A percentile compares a stretch with the other conserved stretches of the same genome.
These are phyloP conservation scores for Nemapogon koenigi DNA, from an alignment of 2,888 invertebrate genomes.

Conservation along the genomic window DNA sequence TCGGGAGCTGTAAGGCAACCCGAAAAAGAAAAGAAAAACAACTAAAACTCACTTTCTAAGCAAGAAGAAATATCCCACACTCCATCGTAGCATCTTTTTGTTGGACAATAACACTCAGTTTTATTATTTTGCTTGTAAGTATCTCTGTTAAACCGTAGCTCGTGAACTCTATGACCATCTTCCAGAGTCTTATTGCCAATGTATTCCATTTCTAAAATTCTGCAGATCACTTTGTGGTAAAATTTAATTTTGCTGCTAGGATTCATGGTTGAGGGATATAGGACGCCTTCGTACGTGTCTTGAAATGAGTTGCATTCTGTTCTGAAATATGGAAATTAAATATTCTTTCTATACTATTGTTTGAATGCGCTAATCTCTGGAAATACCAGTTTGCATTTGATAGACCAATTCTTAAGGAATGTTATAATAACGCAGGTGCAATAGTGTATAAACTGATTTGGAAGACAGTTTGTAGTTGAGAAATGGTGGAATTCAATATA, in stretches of 20 bases:
- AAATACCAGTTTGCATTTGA: not conserved
- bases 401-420: not conserved
- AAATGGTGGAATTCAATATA: no score
- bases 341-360: no score
- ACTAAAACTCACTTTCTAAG: slow-evolving; percentile 67
- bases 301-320: slow-evolving; percentile 71
- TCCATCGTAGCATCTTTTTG: slow-evolving; percentile 59
- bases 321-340: slow-evolving; percentile 26
- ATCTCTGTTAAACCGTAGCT: slow-evolving; percentile 66
- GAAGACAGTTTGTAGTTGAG: no score
- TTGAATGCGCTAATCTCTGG: no score
- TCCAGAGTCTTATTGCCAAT: slow-evolving; percentile 22
- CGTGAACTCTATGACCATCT: slow-evolving; percentile 62
- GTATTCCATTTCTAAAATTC: slow-evolving; percentile 62
- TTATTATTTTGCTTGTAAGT: slow-evolving; percentile 67
- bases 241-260: slow-evolving; percentile 60
- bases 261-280: slow-evolving; percentile 69
- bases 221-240: slow-evolving; percentile 79
- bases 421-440: not conserved
- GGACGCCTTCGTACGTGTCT: slow-evolving; percentile 74
- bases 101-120: slow-evolving; percentile 69
- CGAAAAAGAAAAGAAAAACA: not conserved
- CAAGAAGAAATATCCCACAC: slow-evolving; percentile 74
- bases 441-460: not conserved
- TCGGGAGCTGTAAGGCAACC: no score